A percentile compares a stretch with the other conserved stretches of the same genome.
Evolutionary conservation across 2,113 vertebrate genomes (phyloP).

Genomic region (Microtus richardsoni): DNA sequence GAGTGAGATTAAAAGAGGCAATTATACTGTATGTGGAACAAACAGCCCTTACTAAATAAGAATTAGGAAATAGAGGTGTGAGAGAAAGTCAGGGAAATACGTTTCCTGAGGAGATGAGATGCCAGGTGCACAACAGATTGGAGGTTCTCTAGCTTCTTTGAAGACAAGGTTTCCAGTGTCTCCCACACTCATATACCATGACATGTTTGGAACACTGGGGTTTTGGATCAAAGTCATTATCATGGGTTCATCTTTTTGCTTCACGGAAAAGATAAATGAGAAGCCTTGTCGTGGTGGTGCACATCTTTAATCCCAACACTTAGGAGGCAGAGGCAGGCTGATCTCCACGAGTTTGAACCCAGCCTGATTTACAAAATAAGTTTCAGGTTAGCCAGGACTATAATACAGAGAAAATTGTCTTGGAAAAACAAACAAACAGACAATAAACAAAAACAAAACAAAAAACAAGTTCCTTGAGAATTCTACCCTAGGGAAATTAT

Average conservation of each 20-base stretch:
- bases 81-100: neutral
- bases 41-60: neutral
- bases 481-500: neutral
- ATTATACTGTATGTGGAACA: neutral
- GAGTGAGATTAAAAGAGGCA: neutral
- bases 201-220: neutral
- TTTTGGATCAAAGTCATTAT: neutral
- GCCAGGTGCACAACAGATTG: neutral
- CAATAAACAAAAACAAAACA: neutral
- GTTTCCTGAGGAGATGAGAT: neutral
- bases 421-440: neutral
- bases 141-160: neutral
- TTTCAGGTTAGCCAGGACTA: neutral
- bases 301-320: too few species aligned
- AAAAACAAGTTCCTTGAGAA: neutral
- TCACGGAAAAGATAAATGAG: neutral
- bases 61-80: neutral
- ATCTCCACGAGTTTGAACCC: neutral
- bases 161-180: neutral
- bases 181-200: neutral
- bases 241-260: neutral
- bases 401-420: neutral
- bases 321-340: neutral
- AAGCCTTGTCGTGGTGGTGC: neutral
- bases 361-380: neutral